Conservation (phyloP, 2,888 invertebrate genomes). For the Fabriciana adippe region DNA sequence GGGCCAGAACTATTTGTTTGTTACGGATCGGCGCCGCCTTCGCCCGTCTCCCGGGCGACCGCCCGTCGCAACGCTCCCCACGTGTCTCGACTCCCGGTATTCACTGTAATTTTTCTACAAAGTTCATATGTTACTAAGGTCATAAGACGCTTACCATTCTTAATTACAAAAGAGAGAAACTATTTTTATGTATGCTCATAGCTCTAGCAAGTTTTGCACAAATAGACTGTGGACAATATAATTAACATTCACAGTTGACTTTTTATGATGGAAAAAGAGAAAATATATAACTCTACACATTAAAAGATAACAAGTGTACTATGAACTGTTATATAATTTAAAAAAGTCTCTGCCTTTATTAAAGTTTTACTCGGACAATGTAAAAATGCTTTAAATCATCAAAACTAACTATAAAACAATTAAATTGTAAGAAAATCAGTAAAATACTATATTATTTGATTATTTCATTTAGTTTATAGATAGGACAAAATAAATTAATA, state of each 20-base stretch:
- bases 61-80: constrained; percentile 57
- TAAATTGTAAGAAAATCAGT: too few species aligned
- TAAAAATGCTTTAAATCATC: too few species aligned
- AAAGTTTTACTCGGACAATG: too few species aligned
- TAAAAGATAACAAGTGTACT: not conserved
- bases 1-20: constrained; percentile 36
- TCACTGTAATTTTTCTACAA: constrained; percentile 43
- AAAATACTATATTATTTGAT: too few species aligned
- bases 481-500: constrained; percentile 2
- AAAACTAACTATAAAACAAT: too few species aligned
- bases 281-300: not conserved
- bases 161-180: not conserved
- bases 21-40: constrained; percentile 55
- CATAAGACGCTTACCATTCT: constrained; percentile 18
- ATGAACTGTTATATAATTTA: not conserved
- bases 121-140: constrained; percentile 36
- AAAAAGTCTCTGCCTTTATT: too few species aligned
- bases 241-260: constrained; percentile 5
- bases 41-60: constrained; percentile 68
- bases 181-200: not conserved
- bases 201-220: not conserved
- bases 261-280: not conserved
- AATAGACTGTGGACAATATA: not conserved
- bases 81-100: constrained; percentile 40
- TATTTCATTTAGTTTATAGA: not conserved